phyloP scores from a whole-genome alignment of 2,888 invertebrate species.

The Meiosimyza decipiens region DNA sequence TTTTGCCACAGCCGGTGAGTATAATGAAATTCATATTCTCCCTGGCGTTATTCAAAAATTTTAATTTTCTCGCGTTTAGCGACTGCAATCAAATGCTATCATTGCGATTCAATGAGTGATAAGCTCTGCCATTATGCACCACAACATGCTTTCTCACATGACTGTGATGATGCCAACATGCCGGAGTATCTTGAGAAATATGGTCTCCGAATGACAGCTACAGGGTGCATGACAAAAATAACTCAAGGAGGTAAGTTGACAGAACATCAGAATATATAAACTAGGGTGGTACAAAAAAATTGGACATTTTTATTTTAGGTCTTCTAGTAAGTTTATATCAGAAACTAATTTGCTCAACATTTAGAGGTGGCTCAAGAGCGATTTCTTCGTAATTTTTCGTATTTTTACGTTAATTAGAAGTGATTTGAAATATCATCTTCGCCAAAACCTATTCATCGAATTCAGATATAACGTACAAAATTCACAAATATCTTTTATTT shows the following conservation, averaged over 20 bases:
- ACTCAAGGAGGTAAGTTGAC: conserved; percentile 54
- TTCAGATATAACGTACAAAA: too few relatives aligned
- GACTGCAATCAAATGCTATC: conserved; percentile 48
- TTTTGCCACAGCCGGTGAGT: conserved; percentile 15
- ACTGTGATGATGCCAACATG: conserved; percentile 55
- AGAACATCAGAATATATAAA: not conserved
- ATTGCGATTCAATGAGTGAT: conserved; percentile 60
- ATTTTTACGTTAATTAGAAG: too few relatives aligned
- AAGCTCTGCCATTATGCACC: conserved; percentile 52
- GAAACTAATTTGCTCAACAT: too few relatives aligned
- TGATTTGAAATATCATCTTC: too few relatives aligned
- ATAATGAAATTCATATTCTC: not conserved
- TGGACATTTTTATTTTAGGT: too few relatives aligned
- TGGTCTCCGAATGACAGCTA: conserved; percentile 50
- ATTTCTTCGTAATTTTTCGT: too few relatives aligned
- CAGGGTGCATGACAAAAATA: conserved; percentile 59
- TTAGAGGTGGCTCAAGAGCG: too few relatives aligned
- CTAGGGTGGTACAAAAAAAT: too few relatives aligned
- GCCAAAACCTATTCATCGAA: too few relatives aligned
- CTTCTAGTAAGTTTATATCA: too few relatives aligned
- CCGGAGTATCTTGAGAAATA: conserved; percentile 50
- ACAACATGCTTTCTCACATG: conserved; percentile 54
- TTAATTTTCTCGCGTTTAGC: conserved; percentile 3
- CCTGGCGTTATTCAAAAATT: not conserved
- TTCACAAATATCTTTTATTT: too few relatives aligned